These are phyloP conservation scores for Pseudocheirus occidentalis DNA, from an alignment of 2,797 vertebrate genomes.

Conservation along the genomic window DNA sequence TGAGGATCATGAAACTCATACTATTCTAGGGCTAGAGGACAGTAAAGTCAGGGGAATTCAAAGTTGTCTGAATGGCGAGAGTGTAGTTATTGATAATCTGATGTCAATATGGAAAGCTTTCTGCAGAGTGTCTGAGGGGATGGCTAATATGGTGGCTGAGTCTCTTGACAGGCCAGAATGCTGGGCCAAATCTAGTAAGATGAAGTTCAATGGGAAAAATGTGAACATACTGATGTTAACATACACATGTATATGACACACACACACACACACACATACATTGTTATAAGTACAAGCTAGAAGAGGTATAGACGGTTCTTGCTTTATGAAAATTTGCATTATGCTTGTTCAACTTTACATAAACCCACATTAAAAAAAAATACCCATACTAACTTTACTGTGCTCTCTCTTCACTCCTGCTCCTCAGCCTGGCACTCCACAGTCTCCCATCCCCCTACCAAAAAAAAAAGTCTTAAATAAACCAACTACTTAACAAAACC, in stretches of 20 bases:
- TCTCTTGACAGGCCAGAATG: not conserved
- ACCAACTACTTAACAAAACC: not conserved
- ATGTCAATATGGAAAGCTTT: not conserved
- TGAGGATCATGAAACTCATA: not conserved
- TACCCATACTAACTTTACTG: not conserved
- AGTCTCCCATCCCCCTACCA: not conserved
- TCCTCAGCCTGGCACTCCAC: not conserved
- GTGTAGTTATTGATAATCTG: not conserved
- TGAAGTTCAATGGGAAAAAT: not conserved
- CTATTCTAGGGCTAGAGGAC: not conserved
- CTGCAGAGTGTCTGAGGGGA: not conserved
- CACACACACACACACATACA: too few relatives aligned
- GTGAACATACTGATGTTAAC: not conserved
- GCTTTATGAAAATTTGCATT: not conserved
- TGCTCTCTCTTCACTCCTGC: not conserved
- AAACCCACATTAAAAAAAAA: not conserved
- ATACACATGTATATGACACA: not conserved
- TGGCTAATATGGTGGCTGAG: not conserved
- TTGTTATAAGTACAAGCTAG: not conserved
- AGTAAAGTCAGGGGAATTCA: not conserved
- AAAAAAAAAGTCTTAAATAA: not conserved
- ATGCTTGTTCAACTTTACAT: not conserved
- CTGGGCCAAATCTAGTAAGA: not conserved
- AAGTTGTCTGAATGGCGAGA: not conserved
- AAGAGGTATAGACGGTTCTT: not conserved